These are phyloP conservation scores for Ispidina picta DNA, from an alignment of 2,797 vertebrate species.

Conservation along the genomic window DNA sequence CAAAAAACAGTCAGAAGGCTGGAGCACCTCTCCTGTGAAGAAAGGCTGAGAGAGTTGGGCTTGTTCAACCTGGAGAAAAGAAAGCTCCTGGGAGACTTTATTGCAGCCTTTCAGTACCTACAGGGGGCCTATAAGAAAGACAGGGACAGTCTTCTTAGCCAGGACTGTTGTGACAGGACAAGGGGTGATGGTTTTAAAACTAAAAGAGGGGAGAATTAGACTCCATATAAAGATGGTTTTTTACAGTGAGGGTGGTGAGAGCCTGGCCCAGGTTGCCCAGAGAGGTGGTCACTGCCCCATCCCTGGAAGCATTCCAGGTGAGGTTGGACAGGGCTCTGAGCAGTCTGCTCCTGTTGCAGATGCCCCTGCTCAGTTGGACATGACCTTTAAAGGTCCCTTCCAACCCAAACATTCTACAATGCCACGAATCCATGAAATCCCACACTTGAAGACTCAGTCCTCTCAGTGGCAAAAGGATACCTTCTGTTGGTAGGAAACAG, in stretches of 20 bases:
- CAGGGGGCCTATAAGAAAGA: not conserved
- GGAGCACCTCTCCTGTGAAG: not conserved
- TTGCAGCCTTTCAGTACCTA: not conserved
- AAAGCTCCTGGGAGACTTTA: not conserved
- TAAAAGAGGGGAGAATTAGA: not conserved
- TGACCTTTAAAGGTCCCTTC: not conserved
- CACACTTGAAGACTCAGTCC: not conserved
- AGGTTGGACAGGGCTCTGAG: not conserved
- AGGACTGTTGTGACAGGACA: not conserved
- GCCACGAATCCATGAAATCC: not conserved
- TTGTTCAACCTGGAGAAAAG: not conserved
- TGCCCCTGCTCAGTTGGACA: not conserved
- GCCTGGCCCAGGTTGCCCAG: not conserved
- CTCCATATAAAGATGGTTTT: not conserved
- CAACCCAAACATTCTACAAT: not conserved
- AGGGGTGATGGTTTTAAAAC: not conserved
- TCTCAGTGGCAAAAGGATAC: not conserved
- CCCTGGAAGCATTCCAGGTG: not conserved
- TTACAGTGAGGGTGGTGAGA: not conserved
- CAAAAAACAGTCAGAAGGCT: not conserved
- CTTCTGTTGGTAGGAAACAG: not conserved
- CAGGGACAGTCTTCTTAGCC: not conserved
- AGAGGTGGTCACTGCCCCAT: not conserved
- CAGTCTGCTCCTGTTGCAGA: not conserved
- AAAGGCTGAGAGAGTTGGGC: not conserved